These are phyloP conservation scores for Chrysemys picta DNA, from an alignment of 2,113 vertebrate species.

Conservation along the genomic window DNA sequence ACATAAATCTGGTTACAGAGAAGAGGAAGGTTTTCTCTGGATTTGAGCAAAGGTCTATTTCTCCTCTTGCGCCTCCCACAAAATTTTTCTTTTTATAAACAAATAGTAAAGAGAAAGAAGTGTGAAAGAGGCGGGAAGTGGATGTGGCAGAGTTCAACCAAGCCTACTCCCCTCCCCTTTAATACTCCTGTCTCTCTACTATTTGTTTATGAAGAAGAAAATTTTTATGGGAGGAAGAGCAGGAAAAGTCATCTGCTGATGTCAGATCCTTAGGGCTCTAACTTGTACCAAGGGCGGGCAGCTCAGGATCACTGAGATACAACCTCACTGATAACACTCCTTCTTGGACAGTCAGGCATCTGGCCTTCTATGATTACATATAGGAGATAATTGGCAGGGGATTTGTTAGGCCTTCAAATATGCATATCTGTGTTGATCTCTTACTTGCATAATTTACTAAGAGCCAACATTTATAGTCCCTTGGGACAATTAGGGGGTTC, in stretches of 20 bases:
- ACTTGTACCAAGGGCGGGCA: background rate
- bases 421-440: background rate
- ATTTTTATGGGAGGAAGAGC: no score
- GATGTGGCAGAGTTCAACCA: background rate
- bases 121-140: background rate
- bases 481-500: background rate
- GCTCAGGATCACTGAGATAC: background rate
- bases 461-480: background rate
- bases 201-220: no score
- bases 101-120: background rate
- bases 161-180: no score
- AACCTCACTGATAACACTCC: fast-evolving
- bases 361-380: background rate
- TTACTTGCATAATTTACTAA: background rate
- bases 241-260: background rate
- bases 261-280: background rate
- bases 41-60: background rate
- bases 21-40: background rate
- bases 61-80: background rate
- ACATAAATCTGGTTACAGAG: background rate
- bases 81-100: background rate
- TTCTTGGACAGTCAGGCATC: background rate
- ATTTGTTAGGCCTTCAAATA: background rate
- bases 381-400: background rate
- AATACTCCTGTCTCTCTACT: no score